Evolutionary conservation across 2,888 invertebrate species (phyloP), one percentile per base, ranked within the genome.

Genomic region (Drosophila putrida): DNA sequence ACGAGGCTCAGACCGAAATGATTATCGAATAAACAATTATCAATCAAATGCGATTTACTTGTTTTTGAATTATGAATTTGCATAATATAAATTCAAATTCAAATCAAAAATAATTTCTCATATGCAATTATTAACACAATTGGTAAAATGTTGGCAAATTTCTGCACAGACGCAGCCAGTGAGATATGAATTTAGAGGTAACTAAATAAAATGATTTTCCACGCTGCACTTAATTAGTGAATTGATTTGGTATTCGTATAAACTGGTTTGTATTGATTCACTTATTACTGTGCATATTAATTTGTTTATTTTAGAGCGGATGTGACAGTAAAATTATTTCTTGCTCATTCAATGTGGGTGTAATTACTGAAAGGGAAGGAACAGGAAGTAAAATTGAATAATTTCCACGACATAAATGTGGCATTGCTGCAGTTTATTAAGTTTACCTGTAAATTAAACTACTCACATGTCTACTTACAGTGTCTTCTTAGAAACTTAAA

Each of bases 201-300:
- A 33, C 33, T 31, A 33, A 25, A 43, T 20, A 33, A n/a, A 33
- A 33, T n/a, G 33, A 54, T 41, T 41, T 27, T 13, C 25, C 33
- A 55, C 20, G n/a, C 5, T 33, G 35, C 27, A 36, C 15, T 36
- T 46, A 57, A 57, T 57, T 57, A 57, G 28, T 57, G 28, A 36
- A 57, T 28, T 28, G 35, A 28, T 57, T 51, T 57, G 27, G 10
- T 27, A 36, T 36, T 11, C 27, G 8, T 6, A 28, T 13, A 15
- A 44, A 44, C 10, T 36, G 28, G 27, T 44, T 57, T 46, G 36
- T 8, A 28, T 46, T 36, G 10, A 27, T 28, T 6, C 6, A 35
- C 10, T 25, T 36, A 33, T 35, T 9, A 25, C 8, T 33, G 43
- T 36, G 3, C 33, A 44, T 27, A 35, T 13, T 10, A 36, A 28